Base-by-base conservation (phyloP, 64 coral and sea anemone species). In the Montipora capricornis region DNA sequence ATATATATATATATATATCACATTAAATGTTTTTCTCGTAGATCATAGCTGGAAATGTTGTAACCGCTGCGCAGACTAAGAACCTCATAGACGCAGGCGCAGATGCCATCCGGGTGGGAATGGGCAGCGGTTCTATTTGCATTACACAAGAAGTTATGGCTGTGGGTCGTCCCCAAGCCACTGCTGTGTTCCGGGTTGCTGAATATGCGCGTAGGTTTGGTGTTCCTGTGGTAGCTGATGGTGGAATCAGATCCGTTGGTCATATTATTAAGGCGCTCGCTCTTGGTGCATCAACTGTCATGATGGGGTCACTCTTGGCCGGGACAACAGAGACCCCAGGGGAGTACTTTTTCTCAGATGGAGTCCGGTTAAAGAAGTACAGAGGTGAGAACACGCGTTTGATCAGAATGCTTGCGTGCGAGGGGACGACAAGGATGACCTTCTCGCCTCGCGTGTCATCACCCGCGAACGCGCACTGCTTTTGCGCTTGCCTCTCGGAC, bases 111-210 rank as follows among this genome's bases (percentile, higher is more conserved):
- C 95, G 95, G 11, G 80, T 96, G 20, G 95, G 95, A 53, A 96
- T 96, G 95, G 95, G 95, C 12, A 96, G 91, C 47, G 95, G 95
- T 12, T 96, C 95, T 20, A 96, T 96, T 84, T 96, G 95, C 57
- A 96, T 93, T 17, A 96, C 95, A 0, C 95, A 96, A 75, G 95
- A 96, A 68, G 83, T 97, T 16, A 97, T 97, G 95, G 95, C 95
- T 49, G 95, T 97, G 13, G 95, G 95, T 78, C 83, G 95, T 20
- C 89, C 95, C 66, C 95, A 97, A 78, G 95, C 95, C 64, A 97
- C 95, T 5, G 92, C 95, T 8, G 93, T 97, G 14, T 97, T 97
- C 76, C 93, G 90, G 20, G 95, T 97, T 3, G 95, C 95, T 1
- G 95, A 97, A 68, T 97, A 97, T 24, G 95, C 95, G 6, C 77